These are phyloP conservation scores for Scaptomyza montana DNA, from an alignment of 1,140 invertebrate genomes.

Conservation along the genomic window DNA sequence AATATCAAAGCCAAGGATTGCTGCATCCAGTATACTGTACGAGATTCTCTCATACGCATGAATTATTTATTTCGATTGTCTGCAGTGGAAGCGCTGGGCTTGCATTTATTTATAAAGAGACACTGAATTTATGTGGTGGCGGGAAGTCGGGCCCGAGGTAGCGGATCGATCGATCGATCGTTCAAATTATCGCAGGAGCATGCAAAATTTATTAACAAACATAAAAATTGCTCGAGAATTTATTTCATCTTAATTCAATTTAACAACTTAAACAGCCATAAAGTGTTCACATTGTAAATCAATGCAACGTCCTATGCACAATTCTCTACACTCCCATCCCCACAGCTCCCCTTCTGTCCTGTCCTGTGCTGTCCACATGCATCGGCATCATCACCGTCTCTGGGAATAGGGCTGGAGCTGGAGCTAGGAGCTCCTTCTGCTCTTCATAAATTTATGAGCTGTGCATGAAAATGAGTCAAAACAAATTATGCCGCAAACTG, in stretches of 20 bases:
- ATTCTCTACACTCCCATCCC: slow-evolving; percentile 7
- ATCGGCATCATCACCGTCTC: slow-evolving; percentile 49
- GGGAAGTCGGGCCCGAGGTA: slow-evolving; percentile 3
- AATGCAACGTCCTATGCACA: slow-evolving; percentile 65
- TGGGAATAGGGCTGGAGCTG: slow-evolving; percentile 9
- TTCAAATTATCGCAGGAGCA: slow-evolving; percentile 77
- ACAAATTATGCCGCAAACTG: slow-evolving; percentile 76
- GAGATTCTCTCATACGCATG: slow-evolving; percentile 55
- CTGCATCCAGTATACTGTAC: slow-evolving; percentile 3
- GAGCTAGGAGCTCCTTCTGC: slow-evolving; percentile 30
- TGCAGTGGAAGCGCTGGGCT: slow-evolving; percentile 24
- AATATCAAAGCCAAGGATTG: slow-evolving; percentile 39
- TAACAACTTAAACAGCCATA: slow-evolving; percentile 84
- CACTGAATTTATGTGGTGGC: slow-evolving; percentile 31
- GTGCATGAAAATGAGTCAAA: slow-evolving; percentile 81
- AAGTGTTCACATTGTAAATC: slow-evolving; percentile 84
- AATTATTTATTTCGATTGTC: slow-evolving; percentile 82
- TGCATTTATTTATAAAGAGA: slow-evolving; percentile 64
- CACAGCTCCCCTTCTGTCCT: too few relatives aligned
- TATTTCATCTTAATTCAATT: slow-evolving; percentile 84
- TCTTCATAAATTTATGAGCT: slow-evolving; percentile 69
- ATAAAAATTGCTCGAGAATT: slow-evolving; percentile 80
- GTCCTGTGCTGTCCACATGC: slow-evolving; percentile 30
- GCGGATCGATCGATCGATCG: slow-evolving; percentile 58
- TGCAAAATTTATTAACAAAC: slow-evolving; percentile 83